Base-by-base conservation (phyloP, 2,888 invertebrate species). In the Andrena marginata region DNA sequence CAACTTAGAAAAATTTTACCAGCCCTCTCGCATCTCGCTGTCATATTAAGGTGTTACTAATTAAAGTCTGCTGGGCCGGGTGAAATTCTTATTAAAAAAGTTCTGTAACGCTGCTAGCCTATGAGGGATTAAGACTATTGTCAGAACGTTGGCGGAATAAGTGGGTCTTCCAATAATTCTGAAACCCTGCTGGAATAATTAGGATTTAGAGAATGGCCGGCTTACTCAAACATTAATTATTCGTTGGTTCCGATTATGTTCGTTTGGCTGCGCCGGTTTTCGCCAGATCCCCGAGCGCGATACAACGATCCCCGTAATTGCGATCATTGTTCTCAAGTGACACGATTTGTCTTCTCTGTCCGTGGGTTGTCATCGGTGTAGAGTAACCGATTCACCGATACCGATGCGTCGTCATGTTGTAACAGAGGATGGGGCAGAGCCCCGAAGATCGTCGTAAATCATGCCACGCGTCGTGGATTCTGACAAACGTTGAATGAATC, bases 241-340 rank as follows among this genome's bases (percentile, higher is more conserved):
- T 31, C 33, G 13, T 51, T 51, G 54, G 13, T 51, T 62, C 54
- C 77, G 72, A 69, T 75, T 75, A 65, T 33, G 48, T 56, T 23
- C 68, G 26, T 31, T 33, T 56, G 71, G 42, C 63, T 51, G 48
- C 64, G 82, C 77, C 85, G 79, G 73, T 82, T 75, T 42, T 69
- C 64, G 70, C 26, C 69, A 75, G 65, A 63, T 72, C 20, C 59
- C 62, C 48, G 65, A 76, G 51, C 77, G 74, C 48, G 79, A 79
- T 62, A 63, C 77, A 73, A 81, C 82, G 75, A 81, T 86, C 65
- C 54, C 76, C 62, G 72, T 84, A 86, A 87, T 87, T 83, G 73
- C 77, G 67, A 76, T 83, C 77, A 87, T 87, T 87, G 87, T 87
- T 76, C 76, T 77, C 63, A 81, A 74, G 77, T 83, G 86, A 86